These are phyloP conservation scores for Pycnonotus jocosus DNA, from an alignment of 2,113 vertebrate species.

Conservation along the genomic window DNA sequence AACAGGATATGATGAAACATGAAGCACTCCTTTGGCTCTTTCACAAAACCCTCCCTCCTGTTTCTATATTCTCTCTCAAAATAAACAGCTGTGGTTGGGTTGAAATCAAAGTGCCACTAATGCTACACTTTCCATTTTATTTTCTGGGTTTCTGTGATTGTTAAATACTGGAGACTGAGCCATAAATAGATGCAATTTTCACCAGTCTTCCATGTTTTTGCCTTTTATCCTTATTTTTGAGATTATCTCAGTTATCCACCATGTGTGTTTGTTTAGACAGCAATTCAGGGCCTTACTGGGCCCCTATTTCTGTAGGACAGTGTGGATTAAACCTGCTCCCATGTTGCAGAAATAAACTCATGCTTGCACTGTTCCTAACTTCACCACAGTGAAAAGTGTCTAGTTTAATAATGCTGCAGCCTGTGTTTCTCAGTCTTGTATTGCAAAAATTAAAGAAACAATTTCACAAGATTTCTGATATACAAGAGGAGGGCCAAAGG, in stretches of 20 bases:
- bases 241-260: background rate
- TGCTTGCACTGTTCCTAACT: background rate
- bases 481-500: background rate
- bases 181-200: background rate
- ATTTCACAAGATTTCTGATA: background rate
- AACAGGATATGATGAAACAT: constrained; percentile 60
- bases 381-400: background rate
- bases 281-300: background rate
- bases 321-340: background rate
- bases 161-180: background rate
- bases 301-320: background rate
- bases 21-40: background rate
- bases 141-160: background rate
- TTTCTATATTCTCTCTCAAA: background rate
- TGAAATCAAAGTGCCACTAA: background rate
- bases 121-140: background rate
- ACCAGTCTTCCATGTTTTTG: background rate
- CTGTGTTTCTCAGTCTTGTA: background rate
- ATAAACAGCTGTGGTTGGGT: background rate
- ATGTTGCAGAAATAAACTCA: background rate
- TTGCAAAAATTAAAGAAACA: background rate
- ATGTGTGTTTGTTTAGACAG: background rate
- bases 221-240: background rate
- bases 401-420: background rate
- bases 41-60: background rate